Percentiles rank a stretch among this genome's conserved stretches.
Conservation (phyloP, 2,113 vertebrate species). For the Orcinus orca region DNA sequence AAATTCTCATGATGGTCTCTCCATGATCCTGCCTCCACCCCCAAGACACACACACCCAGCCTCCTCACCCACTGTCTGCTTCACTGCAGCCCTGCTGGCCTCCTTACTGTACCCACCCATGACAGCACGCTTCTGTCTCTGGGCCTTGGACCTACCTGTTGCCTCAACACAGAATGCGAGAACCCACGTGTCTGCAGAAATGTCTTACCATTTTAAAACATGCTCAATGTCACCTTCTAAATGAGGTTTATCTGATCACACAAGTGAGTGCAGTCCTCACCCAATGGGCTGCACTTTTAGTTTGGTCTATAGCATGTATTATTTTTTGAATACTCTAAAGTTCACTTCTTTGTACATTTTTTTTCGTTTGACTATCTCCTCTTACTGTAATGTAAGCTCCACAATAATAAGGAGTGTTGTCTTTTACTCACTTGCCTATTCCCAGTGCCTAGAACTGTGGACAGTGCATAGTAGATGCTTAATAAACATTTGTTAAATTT, state of each 20-base stretch:
- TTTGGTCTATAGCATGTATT: not conserved
- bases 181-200: not conserved
- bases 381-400: not conserved
- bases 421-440: not conserved
- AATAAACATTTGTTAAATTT: not conserved
- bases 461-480: not conserved
- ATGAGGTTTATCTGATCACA: not conserved
- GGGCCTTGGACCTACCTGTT: not conserved
- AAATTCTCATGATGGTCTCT: not conserved
- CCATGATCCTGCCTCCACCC: not conserved
- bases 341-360: not conserved
- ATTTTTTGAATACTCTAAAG: not conserved
- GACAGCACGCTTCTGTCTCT: too few relatives aligned
- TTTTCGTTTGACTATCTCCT: not conserved
- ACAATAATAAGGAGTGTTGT: not conserved
- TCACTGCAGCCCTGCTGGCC: not conserved
- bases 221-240: not conserved
- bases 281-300: not conserved
- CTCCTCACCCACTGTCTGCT: rapidly evolving
- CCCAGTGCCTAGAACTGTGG: not conserved
- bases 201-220: not conserved
- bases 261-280: not conserved
- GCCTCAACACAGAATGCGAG: not conserved
- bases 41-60: too few relatives aligned
- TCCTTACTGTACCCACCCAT: not conserved